Evolutionary conservation across 2,113 vertebrate genomes (phyloP).

Genomic region (Amblyornis subalaris): DNA sequence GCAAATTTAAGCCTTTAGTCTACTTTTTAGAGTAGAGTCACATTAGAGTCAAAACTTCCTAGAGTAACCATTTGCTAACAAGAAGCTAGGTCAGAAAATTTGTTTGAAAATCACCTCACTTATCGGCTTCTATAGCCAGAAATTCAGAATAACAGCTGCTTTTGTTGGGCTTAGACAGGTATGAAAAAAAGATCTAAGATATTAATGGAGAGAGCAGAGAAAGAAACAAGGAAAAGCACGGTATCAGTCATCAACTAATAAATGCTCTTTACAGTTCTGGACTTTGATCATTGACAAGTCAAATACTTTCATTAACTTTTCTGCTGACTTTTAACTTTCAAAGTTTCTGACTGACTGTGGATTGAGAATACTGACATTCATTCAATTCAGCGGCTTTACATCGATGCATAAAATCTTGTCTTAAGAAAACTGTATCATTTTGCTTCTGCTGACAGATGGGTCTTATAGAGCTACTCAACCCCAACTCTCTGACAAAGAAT

Average conservation of each 20-base stretch:
- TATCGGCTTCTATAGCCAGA: background rate
- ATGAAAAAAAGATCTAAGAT: slow-evolving; percentile 13
- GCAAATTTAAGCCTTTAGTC: background rate
- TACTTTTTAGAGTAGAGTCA: background rate
- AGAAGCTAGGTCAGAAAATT: background rate
- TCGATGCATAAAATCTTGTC: background rate
- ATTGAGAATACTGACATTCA: slow-evolving; percentile 17
- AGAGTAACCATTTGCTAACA: background rate
- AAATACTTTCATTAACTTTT: slow-evolving; percentile 52
- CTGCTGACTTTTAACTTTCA: slow-evolving; percentile 38
- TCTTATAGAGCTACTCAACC: background rate
- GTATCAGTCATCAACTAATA: slow-evolving; percentile 25
- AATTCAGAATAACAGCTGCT: slow-evolving; percentile 28
- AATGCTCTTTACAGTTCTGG: slow-evolving; percentile 36
- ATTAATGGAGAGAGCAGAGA: background rate
- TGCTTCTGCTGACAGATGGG: slow-evolving; percentile 48
- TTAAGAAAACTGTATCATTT: slow-evolving; percentile 54
- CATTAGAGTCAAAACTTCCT: background rate
- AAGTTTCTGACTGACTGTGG: background rate
- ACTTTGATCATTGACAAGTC: slow-evolving; percentile 49
- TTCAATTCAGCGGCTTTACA: background rate
- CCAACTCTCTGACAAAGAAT: slow-evolving; percentile 45
- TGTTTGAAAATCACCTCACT: slow-evolving; percentile 11
- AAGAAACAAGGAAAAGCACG: slow-evolving; percentile 3
- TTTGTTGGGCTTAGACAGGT: slow-evolving; percentile 11